phyloP scores from a whole-genome alignment of 2,113 vertebrate genomes.

The Tetrax tetrax region DNA sequence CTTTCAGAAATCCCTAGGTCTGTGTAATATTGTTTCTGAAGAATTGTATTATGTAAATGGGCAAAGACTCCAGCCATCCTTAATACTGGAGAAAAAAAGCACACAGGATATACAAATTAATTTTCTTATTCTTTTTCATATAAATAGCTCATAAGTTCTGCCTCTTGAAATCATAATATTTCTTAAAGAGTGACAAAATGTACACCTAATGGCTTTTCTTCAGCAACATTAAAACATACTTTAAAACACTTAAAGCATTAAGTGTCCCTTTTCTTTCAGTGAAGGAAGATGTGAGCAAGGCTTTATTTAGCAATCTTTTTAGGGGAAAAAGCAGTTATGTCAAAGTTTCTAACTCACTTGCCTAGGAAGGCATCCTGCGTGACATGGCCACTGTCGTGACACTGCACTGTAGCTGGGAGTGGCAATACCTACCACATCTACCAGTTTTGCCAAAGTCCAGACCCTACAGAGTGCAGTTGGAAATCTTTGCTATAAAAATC shows the following conservation, averaged over 20 bases:
- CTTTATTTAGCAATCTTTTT: neutral
- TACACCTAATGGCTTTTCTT: neutral
- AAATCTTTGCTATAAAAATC: neutral
- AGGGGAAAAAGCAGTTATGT: neutral
- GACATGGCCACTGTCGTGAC: neutral
- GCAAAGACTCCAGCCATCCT: neutral
- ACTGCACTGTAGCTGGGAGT: neutral
- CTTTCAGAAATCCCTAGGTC: neutral
- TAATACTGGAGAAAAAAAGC: neutral
- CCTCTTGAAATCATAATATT: neutral
- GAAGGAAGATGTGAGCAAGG: neutral
- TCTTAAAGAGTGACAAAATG: neutral
- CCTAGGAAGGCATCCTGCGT: neutral
- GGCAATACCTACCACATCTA: neutral
- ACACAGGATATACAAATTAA: neutral
- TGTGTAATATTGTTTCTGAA: neutral
- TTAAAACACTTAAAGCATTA: no score
- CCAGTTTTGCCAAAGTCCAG: neutral
- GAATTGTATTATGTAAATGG: neutral
- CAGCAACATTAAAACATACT: neutral
- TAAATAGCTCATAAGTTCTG: neutral
- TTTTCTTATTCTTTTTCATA: neutral
- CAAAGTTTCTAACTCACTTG: neutral
- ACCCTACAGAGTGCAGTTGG: neutral
- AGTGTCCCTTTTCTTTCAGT: neutral